Evolutionary conservation across 2,888 invertebrate species (phyloP).

Genomic region (Pelosia muscerda): DNA sequence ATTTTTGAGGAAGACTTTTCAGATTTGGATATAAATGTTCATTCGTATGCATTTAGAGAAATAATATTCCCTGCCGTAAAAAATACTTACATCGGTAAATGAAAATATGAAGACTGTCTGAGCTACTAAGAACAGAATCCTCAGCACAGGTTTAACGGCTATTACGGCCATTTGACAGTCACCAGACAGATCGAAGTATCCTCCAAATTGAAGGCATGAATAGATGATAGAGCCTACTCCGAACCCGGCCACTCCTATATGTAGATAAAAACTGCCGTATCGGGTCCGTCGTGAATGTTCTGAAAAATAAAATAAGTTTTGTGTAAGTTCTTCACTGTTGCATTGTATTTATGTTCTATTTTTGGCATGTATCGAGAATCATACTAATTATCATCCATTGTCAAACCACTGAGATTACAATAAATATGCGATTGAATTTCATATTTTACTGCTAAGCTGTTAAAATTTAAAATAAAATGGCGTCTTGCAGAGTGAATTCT

Average conservation of each 20-base stretch:
- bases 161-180: slow-evolving; percentile 87
- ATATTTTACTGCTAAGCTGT: too few relatives aligned
- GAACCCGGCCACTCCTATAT: slow-evolving; percentile 89
- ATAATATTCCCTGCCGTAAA: background rate
- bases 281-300: slow-evolving; percentile 71
- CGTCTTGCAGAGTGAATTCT: too few relatives aligned
- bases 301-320: slow-evolving; percentile 45
- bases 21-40: too few relatives aligned
- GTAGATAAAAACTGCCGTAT: slow-evolving; percentile 88
- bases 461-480: too few relatives aligned
- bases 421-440: too few relatives aligned
- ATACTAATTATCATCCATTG: too few relatives aligned
- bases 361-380: too few relatives aligned
- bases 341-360: background rate
- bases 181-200: slow-evolving; percentile 89
- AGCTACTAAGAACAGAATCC: slow-evolving; percentile 89
- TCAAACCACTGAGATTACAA: too few relatives aligned
- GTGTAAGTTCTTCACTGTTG: background rate
- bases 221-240: slow-evolving; percentile 91
- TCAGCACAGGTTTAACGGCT: slow-evolving; percentile 88
- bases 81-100: slow-evolving; percentile 88
- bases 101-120: slow-evolving; percentile 92
- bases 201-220: slow-evolving; percentile 90
- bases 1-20: background rate
- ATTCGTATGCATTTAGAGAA: background rate